Percentiles rank a stretch among this genome's conserved stretches.
Evolutionary conservation across 2,113 vertebrate genomes (phyloP).

Genomic region (Todiramphus saurophagus): DNA sequence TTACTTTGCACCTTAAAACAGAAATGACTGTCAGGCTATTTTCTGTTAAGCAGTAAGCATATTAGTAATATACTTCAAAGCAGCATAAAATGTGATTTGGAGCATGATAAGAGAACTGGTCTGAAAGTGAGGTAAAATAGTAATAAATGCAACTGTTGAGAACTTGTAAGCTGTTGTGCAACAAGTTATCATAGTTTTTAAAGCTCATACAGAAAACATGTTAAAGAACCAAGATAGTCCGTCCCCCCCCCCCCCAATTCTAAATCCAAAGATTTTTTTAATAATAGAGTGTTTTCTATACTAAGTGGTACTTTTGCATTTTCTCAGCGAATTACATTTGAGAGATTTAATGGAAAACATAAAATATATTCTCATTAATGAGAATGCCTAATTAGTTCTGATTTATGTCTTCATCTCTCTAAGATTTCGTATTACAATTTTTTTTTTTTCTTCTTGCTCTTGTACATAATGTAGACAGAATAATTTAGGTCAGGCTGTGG

Average conservation of each 20-base stretch:
- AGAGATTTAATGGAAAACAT: conserved; percentile 16
- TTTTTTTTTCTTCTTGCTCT: neutral
- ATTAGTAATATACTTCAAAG: conserved; percentile 68
- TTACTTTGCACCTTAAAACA: conserved; percentile 56
- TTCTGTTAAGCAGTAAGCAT: conserved; percentile 53
- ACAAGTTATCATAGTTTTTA: conserved; percentile 35
- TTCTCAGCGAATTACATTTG: neutral
- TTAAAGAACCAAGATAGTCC: neutral
- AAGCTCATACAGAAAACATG: conserved; percentile 20
- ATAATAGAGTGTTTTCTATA: neutral
- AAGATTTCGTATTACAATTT: neutral
- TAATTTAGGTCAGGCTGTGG: conserved; percentile 20
- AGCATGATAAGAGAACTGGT: conserved; percentile 61
- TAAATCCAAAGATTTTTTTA: neutral
- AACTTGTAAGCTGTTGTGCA: conserved; percentile 60
- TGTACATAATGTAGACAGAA: conserved; percentile 18
- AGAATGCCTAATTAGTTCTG: conserved; percentile 25
- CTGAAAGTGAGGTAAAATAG: conserved; percentile 58
- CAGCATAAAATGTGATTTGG: conserved; percentile 64
- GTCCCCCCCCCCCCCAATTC: neutral
- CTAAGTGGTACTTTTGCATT: neutral
- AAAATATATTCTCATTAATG: conserved; percentile 5
- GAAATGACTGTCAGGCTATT: conserved; percentile 24
- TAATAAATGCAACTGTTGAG: conserved; percentile 42
- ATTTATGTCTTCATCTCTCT: conserved; percentile 25